Conservation (phyloP, 2,888 invertebrate species). For the Agriopis leucophaearia region DNA sequence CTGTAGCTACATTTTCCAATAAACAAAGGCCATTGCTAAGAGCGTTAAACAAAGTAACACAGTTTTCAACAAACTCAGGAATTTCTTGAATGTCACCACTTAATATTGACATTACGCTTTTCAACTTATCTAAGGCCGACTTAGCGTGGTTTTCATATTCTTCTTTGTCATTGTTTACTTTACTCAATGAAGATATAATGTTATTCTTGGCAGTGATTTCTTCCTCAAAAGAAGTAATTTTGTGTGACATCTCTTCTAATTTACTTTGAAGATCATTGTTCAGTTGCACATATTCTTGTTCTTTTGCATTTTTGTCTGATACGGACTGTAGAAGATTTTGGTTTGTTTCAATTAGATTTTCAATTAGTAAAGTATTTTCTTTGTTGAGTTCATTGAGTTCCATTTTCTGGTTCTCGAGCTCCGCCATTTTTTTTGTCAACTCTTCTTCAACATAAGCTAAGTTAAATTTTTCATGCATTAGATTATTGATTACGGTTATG, state of each 20-base stretch:
- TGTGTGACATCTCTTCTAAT: constrained; percentile 49
- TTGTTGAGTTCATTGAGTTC: constrained; percentile 50
- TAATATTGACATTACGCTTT: constrained; percentile 57
- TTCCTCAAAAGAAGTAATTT: constrained; percentile 53
- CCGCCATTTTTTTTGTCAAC: constrained; percentile 52
- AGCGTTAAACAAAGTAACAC: constrained; percentile 54
- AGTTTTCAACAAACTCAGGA: constrained; percentile 58
- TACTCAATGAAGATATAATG: constrained; percentile 53
- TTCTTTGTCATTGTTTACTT: constrained; percentile 50
- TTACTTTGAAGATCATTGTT: constrained; percentile 51
- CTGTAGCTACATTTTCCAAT: constrained; percentile 56
- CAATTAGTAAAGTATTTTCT: constrained; percentile 46
- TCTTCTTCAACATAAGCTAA: constrained; percentile 52
- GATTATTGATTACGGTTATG: constrained; percentile 53
- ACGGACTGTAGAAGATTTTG: constrained; percentile 47
- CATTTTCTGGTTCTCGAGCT: constrained; percentile 47
- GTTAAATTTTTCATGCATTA: constrained; percentile 55
- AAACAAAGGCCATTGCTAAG: constrained; percentile 55
- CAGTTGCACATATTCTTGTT: constrained; percentile 46
- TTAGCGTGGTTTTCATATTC: constrained; percentile 58
- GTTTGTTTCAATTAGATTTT: constrained; percentile 54
- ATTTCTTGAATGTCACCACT: constrained; percentile 59
- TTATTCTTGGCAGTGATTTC: constrained; percentile 55
- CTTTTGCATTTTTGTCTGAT: constrained; percentile 42
- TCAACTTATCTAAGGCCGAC: constrained; percentile 53